Evolutionary conservation across 2,113 vertebrate species (phyloP).

Genomic region (Ceyx margarethae): DNA sequence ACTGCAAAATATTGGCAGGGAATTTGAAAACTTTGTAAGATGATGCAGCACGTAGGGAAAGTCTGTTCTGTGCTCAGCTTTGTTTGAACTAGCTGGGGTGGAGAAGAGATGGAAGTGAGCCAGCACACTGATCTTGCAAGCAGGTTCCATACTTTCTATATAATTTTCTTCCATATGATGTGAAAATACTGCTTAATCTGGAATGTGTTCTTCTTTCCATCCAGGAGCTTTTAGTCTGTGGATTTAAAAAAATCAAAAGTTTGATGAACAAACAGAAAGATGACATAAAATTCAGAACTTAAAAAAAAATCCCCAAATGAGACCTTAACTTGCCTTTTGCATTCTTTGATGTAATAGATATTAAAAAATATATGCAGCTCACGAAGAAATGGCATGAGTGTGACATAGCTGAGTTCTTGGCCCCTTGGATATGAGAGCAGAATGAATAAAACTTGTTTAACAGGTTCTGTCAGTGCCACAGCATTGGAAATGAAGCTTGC

Average conservation of each 20-base stretch:
- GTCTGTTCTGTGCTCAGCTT: background rate
- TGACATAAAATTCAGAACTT: background rate
- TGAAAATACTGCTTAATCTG: background rate
- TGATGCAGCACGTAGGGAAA: background rate
- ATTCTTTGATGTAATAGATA: background rate
- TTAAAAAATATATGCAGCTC: background rate
- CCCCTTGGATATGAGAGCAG: background rate
- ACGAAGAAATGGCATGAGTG: background rate
- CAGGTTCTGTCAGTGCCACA: slow-evolving; percentile 1
- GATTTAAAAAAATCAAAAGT: background rate
- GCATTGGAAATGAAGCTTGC: background rate
- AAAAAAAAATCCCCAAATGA: background rate
- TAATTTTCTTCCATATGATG: background rate
- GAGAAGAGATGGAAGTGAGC: background rate
- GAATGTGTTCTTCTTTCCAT: background rate
- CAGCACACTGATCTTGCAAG: background rate
- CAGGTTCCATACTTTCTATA: background rate
- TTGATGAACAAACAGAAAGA: background rate
- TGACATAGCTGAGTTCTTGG: background rate
- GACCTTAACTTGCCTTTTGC: background rate
- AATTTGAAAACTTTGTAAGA: background rate
- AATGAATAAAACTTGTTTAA: background rate
- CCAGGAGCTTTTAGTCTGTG: background rate
- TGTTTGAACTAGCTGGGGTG: background rate
- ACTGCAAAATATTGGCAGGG: background rate